Conservation (phyloP, 2,797 vertebrate genomes). For the Salmo trutta region DNA sequence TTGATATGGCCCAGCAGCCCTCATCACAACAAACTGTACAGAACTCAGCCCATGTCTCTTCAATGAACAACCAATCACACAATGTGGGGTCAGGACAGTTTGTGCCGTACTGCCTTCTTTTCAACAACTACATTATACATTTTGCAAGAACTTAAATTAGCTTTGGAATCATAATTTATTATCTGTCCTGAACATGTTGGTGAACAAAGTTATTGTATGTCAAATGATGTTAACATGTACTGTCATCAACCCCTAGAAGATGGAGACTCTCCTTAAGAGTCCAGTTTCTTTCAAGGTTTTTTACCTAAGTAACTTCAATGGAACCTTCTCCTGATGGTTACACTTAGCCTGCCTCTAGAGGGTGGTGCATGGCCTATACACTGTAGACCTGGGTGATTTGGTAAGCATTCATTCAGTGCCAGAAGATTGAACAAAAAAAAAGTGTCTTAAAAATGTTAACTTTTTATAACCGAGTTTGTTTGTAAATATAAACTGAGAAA, state of each 20-base stretch:
- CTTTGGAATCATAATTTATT: neutral
- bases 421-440: neutral
- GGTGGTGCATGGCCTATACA: neutral
- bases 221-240: neutral
- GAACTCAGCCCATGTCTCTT: conserved; percentile 44
- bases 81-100: conserved; percentile 40
- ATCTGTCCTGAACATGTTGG: neutral
- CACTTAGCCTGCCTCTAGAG: neutral
- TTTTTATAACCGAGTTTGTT: neutral
- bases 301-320: neutral
- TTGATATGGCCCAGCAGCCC: conserved; percentile 60
- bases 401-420: neutral
- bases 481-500: conserved; percentile 43
- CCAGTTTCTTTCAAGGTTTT: neutral
- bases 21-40: conserved; percentile 52
- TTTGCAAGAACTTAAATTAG: conserved; percentile 32
- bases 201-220: neutral
- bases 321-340: neutral
- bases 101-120: conserved; percentile 50
- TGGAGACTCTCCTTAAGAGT: neutral
- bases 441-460: neutral
- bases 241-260: neutral
- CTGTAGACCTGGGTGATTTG: neutral
- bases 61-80: conserved; percentile 52
- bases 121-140: conserved; percentile 43